Percentiles rank a stretch among this genome's conserved stretches.
Conservation (phyloP, 2,888 invertebrate species). For the Drosophila buzzatii region DNA sequence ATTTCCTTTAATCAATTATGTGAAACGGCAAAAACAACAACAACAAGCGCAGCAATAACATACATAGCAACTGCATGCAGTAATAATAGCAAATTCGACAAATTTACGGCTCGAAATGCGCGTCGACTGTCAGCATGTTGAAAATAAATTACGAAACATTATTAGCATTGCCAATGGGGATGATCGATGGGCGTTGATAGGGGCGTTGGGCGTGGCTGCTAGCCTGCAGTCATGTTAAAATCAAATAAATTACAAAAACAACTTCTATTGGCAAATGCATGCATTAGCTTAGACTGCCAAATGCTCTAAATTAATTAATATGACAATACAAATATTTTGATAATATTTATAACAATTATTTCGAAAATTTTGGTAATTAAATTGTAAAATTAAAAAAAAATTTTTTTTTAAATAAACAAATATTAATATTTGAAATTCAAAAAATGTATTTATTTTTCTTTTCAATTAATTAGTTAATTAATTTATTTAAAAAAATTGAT, state of each 20-base stretch:
- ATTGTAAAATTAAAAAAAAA: not conserved
- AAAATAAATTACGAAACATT: constrained; percentile 77
- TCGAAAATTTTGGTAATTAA: not conserved
- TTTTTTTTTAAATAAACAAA: too few relatives aligned
- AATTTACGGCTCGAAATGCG: constrained; percentile 67
- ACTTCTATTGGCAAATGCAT: constrained; percentile 6
- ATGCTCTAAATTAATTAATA: constrained; percentile 5
- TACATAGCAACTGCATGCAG: constrained; percentile 42
- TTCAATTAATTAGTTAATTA: too few relatives aligned
- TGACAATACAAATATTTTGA: not conserved
- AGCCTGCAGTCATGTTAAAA: constrained; percentile 45
- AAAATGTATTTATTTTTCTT: too few relatives aligned
- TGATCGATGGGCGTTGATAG: constrained; percentile 49
- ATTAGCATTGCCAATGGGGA: constrained; percentile 66
- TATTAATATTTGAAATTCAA: too few relatives aligned
- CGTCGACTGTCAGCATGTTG: constrained; percentile 74
- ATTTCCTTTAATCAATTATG: constrained; percentile 75
- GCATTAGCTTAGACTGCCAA: not conserved
- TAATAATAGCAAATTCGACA: constrained; percentile 61
- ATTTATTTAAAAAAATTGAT: too few relatives aligned
- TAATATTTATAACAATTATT: not conserved
- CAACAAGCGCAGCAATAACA: constrained; percentile 19
- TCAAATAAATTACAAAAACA: constrained; percentile 64
- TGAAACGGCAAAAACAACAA: constrained; percentile 45
- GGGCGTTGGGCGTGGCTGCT: constrained; percentile 30